Evolutionary conservation across 2,113 vertebrate genomes (phyloP), one percentile per base, ranked within the genome.

Genomic region (Thamnophis sirtalis): DNA sequence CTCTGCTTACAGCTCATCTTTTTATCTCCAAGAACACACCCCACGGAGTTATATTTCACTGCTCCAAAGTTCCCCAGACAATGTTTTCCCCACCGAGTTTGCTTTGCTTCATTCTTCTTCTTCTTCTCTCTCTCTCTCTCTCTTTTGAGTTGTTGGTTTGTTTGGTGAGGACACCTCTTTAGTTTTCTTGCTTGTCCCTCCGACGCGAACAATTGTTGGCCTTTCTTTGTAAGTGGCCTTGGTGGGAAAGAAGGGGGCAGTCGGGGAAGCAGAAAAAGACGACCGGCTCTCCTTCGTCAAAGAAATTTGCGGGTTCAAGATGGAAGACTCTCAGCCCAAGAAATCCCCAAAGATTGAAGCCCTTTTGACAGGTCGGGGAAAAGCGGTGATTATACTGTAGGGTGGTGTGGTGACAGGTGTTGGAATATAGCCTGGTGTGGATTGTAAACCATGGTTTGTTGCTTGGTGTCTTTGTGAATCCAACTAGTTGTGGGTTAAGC

Each of bases 291-390:
- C 56, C 87, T 10, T 87, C 24, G 2, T 50, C 38, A 49, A 49
- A 86, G 84, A 26, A n/a, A 28, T 53, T 17, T 17, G 15, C 2
- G 86, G 15, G 43, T 63, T 88, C 48, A 92, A 63, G 43, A 92
- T 95, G 80, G 94, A 48, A 0, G 95, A 95, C 24, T 89, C 90
- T 0, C 84, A 89, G 51, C 92, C 89, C 53, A 94, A 92, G 68
- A 96, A 94, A 91, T 5, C 92, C 22, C 91, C 93, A 0, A 10
- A 92, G 33, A 86, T 33, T 11, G 93, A 88, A 48, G 88, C 95
- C 43, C 33, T 73, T 49, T 93, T 96, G 56, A 94, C 90, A 0
- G 96, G 97, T 97, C 90, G 0, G 94, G 43, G 7, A 4, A 53
- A 50, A 1, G 6, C 28, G 13, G 17, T 28, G 28, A 4, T 17